Conservation (phyloP, 1,140 invertebrate species). For the Eriosoma lanigerum region DNA sequence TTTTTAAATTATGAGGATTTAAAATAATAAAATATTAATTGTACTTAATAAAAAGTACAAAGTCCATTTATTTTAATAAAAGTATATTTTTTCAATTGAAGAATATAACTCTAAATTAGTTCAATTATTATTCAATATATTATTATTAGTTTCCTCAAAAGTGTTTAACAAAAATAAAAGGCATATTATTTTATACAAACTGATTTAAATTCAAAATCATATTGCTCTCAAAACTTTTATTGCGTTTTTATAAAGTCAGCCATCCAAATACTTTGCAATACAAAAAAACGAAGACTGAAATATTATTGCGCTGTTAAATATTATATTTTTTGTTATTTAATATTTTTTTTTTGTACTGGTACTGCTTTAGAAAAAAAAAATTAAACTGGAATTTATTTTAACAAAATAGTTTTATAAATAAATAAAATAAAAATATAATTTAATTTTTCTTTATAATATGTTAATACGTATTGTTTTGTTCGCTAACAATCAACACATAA, state of each 20-base stretch:
- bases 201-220: constrained; percentile 15
- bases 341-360: neutral
- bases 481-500: no score
- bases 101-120: neutral
- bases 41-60: no score
- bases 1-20: no score
- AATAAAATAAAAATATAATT: no score
- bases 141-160: neutral
- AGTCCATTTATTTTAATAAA: no score
- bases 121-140: constrained; percentile 10
- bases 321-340: constrained; percentile 1
- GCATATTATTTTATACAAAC: neutral
- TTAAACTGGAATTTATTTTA: neutral
- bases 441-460: no score
- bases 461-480: neutral
- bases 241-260: constrained; percentile 13
- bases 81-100: no score
- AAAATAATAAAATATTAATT: no score
- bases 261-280: neutral
- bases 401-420: no score
- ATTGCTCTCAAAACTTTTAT: constrained; percentile 21
- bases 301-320: constrained; percentile 9
- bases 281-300: neutral
- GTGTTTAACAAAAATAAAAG: constrained; percentile 17
- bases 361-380: neutral